phyloP scores from a whole-genome alignment of 1,140 invertebrate species.

The Sitodiplosis mosellana region DNA sequence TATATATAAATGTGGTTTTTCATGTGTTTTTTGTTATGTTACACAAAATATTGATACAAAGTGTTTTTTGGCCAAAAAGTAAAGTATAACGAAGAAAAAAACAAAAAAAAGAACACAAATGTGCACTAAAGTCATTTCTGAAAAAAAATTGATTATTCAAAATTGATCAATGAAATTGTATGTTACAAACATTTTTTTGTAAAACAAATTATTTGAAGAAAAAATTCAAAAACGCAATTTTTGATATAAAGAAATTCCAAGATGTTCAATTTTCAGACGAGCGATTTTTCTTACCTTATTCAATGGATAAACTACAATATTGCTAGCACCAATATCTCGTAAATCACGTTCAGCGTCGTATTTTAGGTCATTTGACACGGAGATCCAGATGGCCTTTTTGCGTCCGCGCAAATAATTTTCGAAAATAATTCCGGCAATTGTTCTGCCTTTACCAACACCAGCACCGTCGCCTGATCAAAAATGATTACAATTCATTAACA shows the following conservation, averaged over 20 bases:
- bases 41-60: no score
- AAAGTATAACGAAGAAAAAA: no score
- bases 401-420: slow-evolving; percentile 91
- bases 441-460: slow-evolving; percentile 97
- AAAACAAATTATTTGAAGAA: no score
- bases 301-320: slow-evolving; percentile 74
- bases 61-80: no score
- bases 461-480: slow-evolving; percentile 74
- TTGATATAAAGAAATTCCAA: not conserved
- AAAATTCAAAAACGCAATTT: no score
- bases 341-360: slow-evolving; percentile 96
- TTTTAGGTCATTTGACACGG: slow-evolving; percentile 95
- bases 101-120: no score
- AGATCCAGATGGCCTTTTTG: slow-evolving; percentile 92
- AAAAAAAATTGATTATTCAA: no score
- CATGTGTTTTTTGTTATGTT: no score
- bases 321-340: slow-evolving; percentile 80
- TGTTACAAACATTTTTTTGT: no score
- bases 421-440: slow-evolving; percentile 94
- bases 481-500: slow-evolving; percentile 2
- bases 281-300: slow-evolving; percentile 58
- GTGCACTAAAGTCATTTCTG: no score
- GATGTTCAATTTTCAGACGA: not conserved
- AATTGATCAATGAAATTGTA: no score
- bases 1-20: no score